A percentile compares a stretch with the other conserved stretches of the same genome.
phyloP scores from a whole-genome alignment of 2,113 vertebrate genomes.

The Menura novaehollandiae region DNA sequence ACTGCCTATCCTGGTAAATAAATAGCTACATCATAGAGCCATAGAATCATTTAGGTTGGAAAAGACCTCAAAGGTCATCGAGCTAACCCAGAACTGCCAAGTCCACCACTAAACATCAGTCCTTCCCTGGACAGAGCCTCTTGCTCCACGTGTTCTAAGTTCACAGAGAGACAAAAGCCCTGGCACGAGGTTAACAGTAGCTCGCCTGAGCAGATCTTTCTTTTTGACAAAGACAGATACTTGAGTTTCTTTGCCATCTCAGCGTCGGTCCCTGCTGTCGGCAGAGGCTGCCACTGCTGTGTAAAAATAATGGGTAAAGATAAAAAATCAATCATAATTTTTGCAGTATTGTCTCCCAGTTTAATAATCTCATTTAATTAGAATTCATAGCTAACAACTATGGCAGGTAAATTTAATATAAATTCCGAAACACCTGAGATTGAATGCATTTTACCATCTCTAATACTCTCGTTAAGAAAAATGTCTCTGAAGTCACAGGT shows the following conservation, averaged over 20 bases:
- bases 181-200: neutral
- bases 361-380: conserved; percentile 36
- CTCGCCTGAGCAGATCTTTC: neutral
- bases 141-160: neutral
- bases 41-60: neutral
- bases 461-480: neutral
- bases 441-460: neutral
- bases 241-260: neutral
- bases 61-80: neutral
- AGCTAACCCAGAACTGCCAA: neutral
- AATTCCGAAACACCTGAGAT: neutral
- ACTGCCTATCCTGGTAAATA: neutral
- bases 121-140: neutral
- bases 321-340: neutral
- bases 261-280: fast-evolving
- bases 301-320: neutral
- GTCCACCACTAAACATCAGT: neutral
- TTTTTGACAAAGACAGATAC: neutral
- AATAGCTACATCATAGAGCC: neutral
- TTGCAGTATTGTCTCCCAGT: neutral
- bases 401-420: neutral
- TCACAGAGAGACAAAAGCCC: neutral
- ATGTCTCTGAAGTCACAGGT: neutral
- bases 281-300: neutral
- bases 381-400: neutral